Conservation (phyloP, 2,888 invertebrate species). For the Pharmacophagus antenor region DNA sequence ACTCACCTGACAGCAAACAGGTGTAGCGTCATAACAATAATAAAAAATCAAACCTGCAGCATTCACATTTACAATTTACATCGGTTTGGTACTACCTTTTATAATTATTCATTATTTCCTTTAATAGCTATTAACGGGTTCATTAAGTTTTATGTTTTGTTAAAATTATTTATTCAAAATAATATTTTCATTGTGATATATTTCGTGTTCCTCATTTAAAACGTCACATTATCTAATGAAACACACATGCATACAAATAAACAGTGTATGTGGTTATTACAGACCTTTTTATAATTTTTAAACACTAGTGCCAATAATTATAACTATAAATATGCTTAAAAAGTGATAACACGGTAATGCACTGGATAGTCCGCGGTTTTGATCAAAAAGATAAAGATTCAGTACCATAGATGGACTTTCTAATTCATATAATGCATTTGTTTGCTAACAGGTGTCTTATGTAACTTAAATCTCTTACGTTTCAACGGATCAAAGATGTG, state of each 20-base stretch:
- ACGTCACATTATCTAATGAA: too few species aligned
- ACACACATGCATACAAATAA: too few species aligned
- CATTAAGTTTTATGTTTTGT: neutral
- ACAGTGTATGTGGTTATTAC: too few species aligned
- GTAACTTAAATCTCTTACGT: slow-evolving; percentile 25
- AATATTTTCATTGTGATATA: too few species aligned
- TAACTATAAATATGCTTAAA: slow-evolving; percentile 23
- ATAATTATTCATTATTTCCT: neutral
- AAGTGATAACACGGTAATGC: slow-evolving; percentile 22
- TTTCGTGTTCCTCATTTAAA: too few species aligned
- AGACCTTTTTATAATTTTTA: too few species aligned
- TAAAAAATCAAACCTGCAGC: neutral
- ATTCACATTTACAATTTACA: slow-evolving; percentile 1
- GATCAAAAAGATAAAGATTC: slow-evolving; percentile 23
- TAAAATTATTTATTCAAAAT: neutral
- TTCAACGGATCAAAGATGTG: slow-evolving; percentile 2
- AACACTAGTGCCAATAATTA: neutral
- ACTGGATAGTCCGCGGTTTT: slow-evolving; percentile 3
- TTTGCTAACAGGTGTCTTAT: slow-evolving; percentile 31
- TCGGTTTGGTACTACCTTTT: neutral
- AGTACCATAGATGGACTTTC: slow-evolving; percentile 23
- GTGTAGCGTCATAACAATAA: slow-evolving; percentile 5
- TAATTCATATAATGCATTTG: slow-evolving; percentile 20
- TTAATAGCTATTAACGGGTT: neutral
- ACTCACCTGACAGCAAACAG: slow-evolving; percentile 18